Evolutionary conservation across 1,140 invertebrate genomes (phyloP).

Genomic region (Trichonephila clavipes): DNA sequence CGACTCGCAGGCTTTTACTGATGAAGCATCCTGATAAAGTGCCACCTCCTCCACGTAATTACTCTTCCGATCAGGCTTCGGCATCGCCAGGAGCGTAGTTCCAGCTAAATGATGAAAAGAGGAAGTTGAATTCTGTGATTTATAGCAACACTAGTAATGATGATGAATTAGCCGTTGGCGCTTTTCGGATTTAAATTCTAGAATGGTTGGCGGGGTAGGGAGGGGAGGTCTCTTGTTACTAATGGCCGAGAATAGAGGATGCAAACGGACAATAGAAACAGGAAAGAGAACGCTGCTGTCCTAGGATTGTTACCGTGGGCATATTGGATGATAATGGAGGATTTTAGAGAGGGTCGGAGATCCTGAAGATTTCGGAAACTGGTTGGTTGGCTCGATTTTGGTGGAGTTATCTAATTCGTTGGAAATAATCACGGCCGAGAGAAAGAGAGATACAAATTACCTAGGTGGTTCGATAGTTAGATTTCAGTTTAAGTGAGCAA

Average conservation of each 20-base stretch:
- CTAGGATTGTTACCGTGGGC: constrained; percentile 12
- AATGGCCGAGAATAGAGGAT: constrained; percentile 47
- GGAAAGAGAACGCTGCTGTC: constrained; percentile 45
- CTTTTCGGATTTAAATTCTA: constrained; percentile 53
- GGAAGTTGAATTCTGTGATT: constrained; percentile 66
- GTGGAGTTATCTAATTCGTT: constrained; percentile 32
- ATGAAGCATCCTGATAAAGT: constrained; percentile 49
- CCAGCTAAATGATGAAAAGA: constrained; percentile 65
- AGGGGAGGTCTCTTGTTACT: constrained; percentile 45
- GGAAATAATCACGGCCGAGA: neutral
- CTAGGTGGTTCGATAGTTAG: neutral
- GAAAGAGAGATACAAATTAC: constrained; percentile 3
- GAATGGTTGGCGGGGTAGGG: neutral
- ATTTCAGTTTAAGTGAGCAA: no score
- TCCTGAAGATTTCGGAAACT: constrained; percentile 48
- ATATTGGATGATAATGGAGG: constrained; percentile 41
- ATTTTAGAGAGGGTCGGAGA: constrained; percentile 29
- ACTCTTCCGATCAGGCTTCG: constrained; percentile 53
- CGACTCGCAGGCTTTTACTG: constrained; percentile 17
- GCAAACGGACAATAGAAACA: constrained; percentile 44
- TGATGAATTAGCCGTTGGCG: constrained; percentile 58
- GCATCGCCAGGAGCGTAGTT: constrained; percentile 32
- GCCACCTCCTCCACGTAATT: constrained; percentile 61
- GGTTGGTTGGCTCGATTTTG: constrained; percentile 16
- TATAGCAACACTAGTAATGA: constrained; percentile 65